Evolutionary conservation across 53 echinoderm and acorn worm genomes (phyloP).

Genomic region (Actinopyga echinites): DNA sequence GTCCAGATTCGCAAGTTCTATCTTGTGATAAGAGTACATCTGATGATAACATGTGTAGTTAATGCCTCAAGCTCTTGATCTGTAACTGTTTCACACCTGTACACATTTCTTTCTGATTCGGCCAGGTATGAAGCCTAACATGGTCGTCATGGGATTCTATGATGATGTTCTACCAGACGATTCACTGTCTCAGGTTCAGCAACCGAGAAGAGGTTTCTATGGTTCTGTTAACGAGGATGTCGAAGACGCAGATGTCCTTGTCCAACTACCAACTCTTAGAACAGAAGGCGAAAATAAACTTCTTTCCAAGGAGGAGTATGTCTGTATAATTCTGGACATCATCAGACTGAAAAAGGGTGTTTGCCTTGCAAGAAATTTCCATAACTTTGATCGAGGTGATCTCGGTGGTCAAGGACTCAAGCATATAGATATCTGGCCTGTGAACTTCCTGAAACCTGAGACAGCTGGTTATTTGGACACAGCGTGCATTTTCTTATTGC

Average conservation of each 20-base stretch:
- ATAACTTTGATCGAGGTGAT: constrained; percentile 64
- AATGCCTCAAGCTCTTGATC: no score
- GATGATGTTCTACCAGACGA: constrained; percentile 66
- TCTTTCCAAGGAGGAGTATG: constrained; percentile 71
- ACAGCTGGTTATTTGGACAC: constrained; percentile 91
- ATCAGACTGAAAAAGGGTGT: constrained; percentile 79
- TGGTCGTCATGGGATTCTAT: constrained; percentile 86
- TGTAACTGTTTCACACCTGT: no score
- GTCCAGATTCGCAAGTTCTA: no score
- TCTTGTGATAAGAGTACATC: no score
- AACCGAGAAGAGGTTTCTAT: constrained; percentile 6
- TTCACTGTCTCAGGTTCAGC: constrained; percentile 46
- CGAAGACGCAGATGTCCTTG: constrained; percentile 52
- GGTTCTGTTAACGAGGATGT: constrained; percentile 45
- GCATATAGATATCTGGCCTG: constrained; percentile 87
- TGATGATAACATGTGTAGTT: no score
- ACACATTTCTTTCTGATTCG: not conserved
- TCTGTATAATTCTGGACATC: constrained; percentile 71
- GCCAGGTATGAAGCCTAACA: constrained; percentile 96
- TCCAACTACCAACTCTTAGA: constrained; percentile 67
- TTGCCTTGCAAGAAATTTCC: constrained; percentile 81
- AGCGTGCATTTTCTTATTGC: constrained; percentile 87
- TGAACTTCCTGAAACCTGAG: constrained; percentile 96
- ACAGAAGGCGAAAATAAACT: constrained; percentile 47
- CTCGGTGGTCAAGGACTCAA: constrained; percentile 16